Evolutionary conservation across 2,797 vertebrate genomes (phyloP).

Genomic region (Esox masquinongy): DNA sequence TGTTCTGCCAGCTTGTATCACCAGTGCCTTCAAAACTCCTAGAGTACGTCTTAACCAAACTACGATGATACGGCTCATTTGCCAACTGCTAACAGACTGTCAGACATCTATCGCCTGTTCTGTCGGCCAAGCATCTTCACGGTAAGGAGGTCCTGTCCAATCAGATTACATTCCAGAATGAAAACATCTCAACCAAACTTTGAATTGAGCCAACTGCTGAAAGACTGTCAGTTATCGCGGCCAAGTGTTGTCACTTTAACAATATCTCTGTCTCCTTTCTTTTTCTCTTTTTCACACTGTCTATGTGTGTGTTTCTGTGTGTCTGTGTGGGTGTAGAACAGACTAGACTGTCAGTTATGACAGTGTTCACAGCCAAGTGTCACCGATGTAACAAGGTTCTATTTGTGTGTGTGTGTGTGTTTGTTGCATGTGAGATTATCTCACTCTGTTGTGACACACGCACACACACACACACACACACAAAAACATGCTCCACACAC

Average conservation of each 20-base stretch:
- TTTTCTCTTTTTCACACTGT: neutral
- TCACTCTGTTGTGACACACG: neutral
- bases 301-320: neutral
- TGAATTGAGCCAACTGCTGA: neutral
- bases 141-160: neutral
- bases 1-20: neutral
- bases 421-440: neutral
- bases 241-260: neutral
- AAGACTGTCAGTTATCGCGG: neutral
- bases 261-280: neutral
- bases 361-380: neutral
- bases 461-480: constrained; percentile 9
- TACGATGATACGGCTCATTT: neutral
- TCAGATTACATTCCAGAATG: neutral
- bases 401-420: neutral
- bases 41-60: neutral
- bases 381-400: neutral
- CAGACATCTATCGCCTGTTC: neutral
- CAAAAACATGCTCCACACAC: neutral
- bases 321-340: neutral
- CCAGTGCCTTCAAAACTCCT: neutral
- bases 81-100: neutral
- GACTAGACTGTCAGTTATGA: no score
- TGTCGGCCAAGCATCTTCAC: neutral
- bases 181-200: neutral